These are phyloP conservation scores for Cyclura pinguis DNA, from an alignment of 2,797 vertebrate species.

Conservation along the genomic window DNA sequence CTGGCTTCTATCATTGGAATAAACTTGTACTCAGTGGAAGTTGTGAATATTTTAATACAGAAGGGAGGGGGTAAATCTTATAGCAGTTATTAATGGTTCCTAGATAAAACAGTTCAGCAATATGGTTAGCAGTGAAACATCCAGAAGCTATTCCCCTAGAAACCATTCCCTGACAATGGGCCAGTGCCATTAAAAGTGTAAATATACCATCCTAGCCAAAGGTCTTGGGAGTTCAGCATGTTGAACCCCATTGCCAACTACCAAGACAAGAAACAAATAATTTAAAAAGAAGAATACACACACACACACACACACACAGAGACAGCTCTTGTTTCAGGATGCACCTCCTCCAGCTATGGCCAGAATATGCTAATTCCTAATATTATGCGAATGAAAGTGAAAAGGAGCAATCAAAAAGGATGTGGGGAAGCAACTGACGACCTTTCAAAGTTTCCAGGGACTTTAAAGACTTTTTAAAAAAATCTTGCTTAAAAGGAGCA, in stretches of 20 bases:
- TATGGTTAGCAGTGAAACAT: not conserved
- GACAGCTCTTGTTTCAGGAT: not conserved
- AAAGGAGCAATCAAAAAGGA: not conserved
- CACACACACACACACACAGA: not conserved
- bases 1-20: not conserved
- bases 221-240: not conserved
- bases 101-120: not conserved
- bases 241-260: not conserved
- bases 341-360: not conserved
- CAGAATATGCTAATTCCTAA: not conserved
- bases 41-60: constrained; percentile 8
- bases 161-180: not conserved
- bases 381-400: not conserved
- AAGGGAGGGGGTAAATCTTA: not conserved
- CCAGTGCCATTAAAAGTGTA: not conserved
- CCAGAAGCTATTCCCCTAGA: not conserved
- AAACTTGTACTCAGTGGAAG: not conserved
- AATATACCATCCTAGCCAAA: not conserved
- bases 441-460: not conserved
- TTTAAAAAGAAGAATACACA: not conserved
- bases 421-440: not conserved
- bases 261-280: not conserved
- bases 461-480: no score
- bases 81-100: not conserved
- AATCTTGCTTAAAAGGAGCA: not conserved